phyloP scores from a whole-genome alignment of 2,797 vertebrate species.

The Myotis planiceps region DNA sequence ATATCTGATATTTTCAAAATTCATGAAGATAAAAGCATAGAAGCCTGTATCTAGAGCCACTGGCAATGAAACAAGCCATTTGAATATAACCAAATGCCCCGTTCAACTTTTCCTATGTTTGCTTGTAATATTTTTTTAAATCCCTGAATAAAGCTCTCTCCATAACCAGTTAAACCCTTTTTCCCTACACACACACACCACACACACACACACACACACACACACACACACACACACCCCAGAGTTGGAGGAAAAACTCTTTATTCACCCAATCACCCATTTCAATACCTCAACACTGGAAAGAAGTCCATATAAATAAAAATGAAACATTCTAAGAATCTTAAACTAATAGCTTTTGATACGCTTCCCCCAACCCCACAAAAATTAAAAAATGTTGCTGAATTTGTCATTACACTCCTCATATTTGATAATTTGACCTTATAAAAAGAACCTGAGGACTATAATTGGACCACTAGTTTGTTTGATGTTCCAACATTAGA shows the following conservation, averaged over 20 bases:
- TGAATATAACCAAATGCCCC: neutral
- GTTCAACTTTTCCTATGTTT: neutral
- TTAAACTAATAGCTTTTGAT: neutral
- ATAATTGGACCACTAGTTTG: neutral
- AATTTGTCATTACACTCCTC: neutral
- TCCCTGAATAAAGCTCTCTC: neutral
- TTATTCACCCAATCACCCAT: neutral
- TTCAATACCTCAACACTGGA: neutral
- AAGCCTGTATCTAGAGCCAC: neutral
- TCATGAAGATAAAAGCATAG: neutral
- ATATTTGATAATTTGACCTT: neutral
- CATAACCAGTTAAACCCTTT: neutral
- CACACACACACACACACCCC: too few species aligned
- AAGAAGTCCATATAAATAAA: neutral
- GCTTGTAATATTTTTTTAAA: neutral
- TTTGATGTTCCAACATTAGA: neutral
- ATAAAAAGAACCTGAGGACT: neutral
- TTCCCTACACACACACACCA: neutral
- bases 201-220: neutral
- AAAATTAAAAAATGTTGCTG: neutral
- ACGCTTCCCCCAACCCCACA: neutral
- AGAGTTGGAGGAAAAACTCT: neutral
- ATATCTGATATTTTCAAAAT: neutral
- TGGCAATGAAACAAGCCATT: neutral
- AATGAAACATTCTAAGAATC: conserved; percentile 2